Evolutionary conservation across 2,113 vertebrate species (phyloP).

Genomic region (Brachyistius frenatus): DNA sequence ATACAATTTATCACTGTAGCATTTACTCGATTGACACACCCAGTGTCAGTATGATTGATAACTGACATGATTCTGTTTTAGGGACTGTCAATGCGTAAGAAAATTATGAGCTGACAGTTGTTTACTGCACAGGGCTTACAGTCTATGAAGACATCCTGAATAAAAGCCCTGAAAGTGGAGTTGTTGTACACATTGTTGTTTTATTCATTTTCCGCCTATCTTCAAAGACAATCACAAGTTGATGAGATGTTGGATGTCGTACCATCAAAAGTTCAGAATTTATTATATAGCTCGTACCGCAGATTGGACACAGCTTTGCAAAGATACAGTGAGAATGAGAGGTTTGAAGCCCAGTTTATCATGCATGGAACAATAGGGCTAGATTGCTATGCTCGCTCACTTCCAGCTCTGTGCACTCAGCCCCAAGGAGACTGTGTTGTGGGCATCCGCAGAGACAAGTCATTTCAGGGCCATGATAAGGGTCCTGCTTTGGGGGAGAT

Average conservation of each 20-base stretch:
- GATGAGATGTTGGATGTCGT: background rate
- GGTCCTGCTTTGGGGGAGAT: constrained; percentile 69
- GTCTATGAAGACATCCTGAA: constrained; percentile 18
- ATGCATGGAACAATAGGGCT: constrained; percentile 73
- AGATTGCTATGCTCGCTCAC: constrained; percentile 74
- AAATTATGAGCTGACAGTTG: constrained; percentile 30
- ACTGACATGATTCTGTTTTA: constrained; percentile 55
- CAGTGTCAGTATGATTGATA: constrained; percentile 73
- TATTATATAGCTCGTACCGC: constrained; percentile 22
- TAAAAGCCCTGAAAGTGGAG: constrained; percentile 8
- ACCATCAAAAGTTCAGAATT: constrained; percentile 11
- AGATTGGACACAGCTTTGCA: constrained; percentile 40
- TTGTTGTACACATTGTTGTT: background rate
- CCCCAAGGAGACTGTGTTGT: constrained; percentile 73
- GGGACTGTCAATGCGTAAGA: constrained; percentile 36
- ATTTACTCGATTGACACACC: constrained; percentile 48
- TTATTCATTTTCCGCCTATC: constrained; percentile 8
- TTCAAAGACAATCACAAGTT: constrained; percentile 7
- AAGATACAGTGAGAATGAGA: constrained; percentile 37
- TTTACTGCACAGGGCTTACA: constrained; percentile 7
- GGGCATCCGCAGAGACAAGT: constrained; percentile 80
- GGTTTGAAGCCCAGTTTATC: constrained; percentile 56
- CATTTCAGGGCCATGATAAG: constrained; percentile 83
- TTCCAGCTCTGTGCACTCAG: constrained; percentile 66
- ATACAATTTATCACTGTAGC: constrained; percentile 44